Conservation (phyloP, 2,797 vertebrate genomes). For the Acanthornis magna region DNA sequence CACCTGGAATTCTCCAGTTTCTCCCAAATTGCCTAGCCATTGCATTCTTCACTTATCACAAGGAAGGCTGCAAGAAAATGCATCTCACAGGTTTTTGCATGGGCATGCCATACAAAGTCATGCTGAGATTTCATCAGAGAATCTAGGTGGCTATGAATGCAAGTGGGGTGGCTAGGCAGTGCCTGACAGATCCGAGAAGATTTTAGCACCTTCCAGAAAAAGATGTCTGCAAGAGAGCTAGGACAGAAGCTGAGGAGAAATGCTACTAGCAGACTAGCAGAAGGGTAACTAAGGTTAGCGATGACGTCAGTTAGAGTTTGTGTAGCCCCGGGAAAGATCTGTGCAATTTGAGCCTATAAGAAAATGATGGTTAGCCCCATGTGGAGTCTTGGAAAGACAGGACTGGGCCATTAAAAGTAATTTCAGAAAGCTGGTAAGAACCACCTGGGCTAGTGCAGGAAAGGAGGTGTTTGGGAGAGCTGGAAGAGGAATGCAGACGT, state of each 20-base stretch:
- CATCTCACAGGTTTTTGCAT: background rate
- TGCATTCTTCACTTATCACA: background rate
- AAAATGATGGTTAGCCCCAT: background rate
- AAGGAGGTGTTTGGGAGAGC: background rate
- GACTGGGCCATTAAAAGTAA: background rate
- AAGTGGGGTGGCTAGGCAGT: background rate
- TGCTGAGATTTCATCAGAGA: background rate
- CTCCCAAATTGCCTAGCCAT: background rate
- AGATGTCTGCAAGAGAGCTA: background rate
- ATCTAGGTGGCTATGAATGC: background rate
- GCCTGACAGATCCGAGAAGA: background rate
- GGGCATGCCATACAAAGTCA: background rate
- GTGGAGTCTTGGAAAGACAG: background rate
- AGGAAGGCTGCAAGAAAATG: background rate
- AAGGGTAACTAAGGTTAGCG: background rate
- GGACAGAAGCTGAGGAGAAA: background rate
- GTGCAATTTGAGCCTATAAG: background rate
- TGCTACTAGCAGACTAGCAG: background rate
- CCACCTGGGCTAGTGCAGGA: background rate
- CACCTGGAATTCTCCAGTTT: background rate
- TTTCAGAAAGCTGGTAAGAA: background rate
- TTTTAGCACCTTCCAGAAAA: slow-evolving; percentile 28
- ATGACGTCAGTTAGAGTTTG: background rate
- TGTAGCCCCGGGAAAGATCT: background rate
- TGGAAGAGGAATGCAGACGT: background rate